Base-by-base conservation (phyloP, 2,113 vertebrate species). In the Copsychus sechellarum region DNA sequence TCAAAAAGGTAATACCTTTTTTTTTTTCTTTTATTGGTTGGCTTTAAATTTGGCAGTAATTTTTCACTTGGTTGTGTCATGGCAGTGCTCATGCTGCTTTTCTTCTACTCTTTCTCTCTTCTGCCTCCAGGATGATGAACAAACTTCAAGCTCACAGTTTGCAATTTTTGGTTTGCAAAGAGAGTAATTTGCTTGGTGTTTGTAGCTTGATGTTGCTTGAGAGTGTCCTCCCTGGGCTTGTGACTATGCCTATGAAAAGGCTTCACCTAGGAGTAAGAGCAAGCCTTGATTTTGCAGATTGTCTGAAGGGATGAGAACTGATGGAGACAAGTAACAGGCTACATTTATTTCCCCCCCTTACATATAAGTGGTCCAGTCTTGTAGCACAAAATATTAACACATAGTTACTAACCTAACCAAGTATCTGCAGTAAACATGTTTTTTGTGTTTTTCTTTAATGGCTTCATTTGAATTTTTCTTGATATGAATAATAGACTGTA, bases 351-450 rank as follows among this genome's bases (percentile, higher is more conserved):
- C 42, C 24, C 20, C 54, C 16, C 15, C 14, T 53, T 65, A 48
- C 15, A 28, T 2, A 0, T 36, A 48, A 58, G 15, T 16, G n/a
- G 23, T 12, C 4, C 1, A 2, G 9, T 38, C 36, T 58, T 29
- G 26, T 61, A 54, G 45, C 38, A 53, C 5, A 45, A 61, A 45
- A 11, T 12, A 3, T 53, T 9, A 7, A 19, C 26, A 15, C 4
- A 1, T 16, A 24, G 19, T 51, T 47, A 7, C 7, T 26, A 36
- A 28, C 12, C 3, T 38, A 42, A 53, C 16, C 38, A 66, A 79
- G 14, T 33, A 40, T 15, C 14, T 77, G 8, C 36, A 69, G 29
- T 38, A 81, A 78, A 19, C 9, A 6, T 19, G 5, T 78, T 73
- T 42, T 74, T 84, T 23, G 4, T 25, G n/a, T 18, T 66, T 20